Evolutionary conservation across 2,888 invertebrate species (phyloP).

Genomic region (Meteorus cinctellus): DNA sequence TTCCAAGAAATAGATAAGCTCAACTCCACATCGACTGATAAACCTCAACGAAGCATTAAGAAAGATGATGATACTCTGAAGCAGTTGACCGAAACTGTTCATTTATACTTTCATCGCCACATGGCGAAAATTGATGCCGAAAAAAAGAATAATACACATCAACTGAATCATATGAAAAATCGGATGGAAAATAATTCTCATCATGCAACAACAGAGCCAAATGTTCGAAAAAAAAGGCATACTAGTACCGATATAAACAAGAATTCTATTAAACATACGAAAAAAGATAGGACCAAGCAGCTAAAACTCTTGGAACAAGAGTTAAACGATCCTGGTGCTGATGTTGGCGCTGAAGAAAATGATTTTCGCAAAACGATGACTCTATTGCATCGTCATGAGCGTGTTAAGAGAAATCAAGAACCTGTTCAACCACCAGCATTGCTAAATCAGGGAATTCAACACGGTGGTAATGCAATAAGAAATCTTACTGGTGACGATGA

Average conservation of each 20-base stretch:
- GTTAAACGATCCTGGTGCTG: slow-evolving; percentile 51
- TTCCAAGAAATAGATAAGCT: neutral
- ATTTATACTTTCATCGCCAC: slow-evolving; percentile 54
- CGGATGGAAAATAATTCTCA: slow-evolving; percentile 46
- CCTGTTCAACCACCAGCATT: slow-evolving; percentile 67
- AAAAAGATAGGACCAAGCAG: slow-evolving; percentile 65
- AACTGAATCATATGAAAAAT: slow-evolving; percentile 58
- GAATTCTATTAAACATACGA: slow-evolving; percentile 48
- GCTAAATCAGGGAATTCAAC: slow-evolving; percentile 83
- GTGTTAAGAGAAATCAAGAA: slow-evolving; percentile 56
- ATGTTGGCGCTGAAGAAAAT: slow-evolving; percentile 42
- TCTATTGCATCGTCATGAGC: slow-evolving; percentile 36
- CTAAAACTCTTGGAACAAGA: slow-evolving; percentile 48
- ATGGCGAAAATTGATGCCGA: slow-evolving; percentile 41
- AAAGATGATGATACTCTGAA: slow-evolving; percentile 9
- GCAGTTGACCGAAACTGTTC: slow-evolving; percentile 41
- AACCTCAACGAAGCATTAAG: slow-evolving; percentile 4
- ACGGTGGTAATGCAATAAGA: slow-evolving; percentile 81
- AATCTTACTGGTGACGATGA: slow-evolving; percentile 78
- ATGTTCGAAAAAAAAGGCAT: slow-evolving; percentile 13
- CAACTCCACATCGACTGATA: neutral
- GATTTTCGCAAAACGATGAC: slow-evolving; percentile 43
- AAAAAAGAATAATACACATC: slow-evolving; percentile 47
- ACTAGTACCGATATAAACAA: slow-evolving; percentile 50
- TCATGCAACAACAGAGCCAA: slow-evolving; percentile 5